Base-by-base conservation (phyloP, 2,113 vertebrate genomes). In the Ageneiosus marmoratus region DNA sequence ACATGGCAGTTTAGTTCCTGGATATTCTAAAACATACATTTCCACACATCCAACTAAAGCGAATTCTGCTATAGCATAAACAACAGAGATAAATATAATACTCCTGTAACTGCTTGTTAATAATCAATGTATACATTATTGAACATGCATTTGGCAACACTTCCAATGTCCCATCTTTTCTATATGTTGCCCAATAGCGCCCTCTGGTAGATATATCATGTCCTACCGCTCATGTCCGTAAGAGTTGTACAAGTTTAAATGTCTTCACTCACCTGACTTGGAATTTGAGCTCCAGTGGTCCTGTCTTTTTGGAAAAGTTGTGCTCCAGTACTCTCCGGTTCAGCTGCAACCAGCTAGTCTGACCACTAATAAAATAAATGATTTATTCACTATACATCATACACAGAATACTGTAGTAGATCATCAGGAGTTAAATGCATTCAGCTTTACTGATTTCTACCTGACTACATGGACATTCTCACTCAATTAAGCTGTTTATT, bases 261-360 rank as follows among this genome's bases (percentile, higher is more conserved):
- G 53, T 29, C 4, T 58, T 9, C 63, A 50, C 84, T 80, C 24
- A 88, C 83, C 82, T 84, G 74, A 88, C 97, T 0, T 96, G 94
- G 81, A 99, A 99, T 89, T 94, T 93, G 88, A 99, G 91, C 69
- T 93, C 91, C 24, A 96, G 90, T 0, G 95, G 93, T 22, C 95
- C 96, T 0, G 93, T 93, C 84, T 96, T 96, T 93, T 97, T 99
- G 74, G 96, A 95, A 83, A 99, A 95, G 89, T 97, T 95, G 84
- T 99, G 98, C 83, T 99, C 98, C 67, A 99, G 94, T 86, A 99
- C 98, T 89, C 96, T 93, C 88, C 97, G 97, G 89, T 99, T 97
- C 88, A 98, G 91, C 88, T 99, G 97, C 69, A 99, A 94, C 98
- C 98, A 99, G 85, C 96, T 96, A 11, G 91, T 96, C 89, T 98